Percentiles rank a stretch among this genome's conserved stretches.
Evolutionary conservation across 1,140 invertebrate species (phyloP).

Genomic region (Penaeus vannamei): DNA sequence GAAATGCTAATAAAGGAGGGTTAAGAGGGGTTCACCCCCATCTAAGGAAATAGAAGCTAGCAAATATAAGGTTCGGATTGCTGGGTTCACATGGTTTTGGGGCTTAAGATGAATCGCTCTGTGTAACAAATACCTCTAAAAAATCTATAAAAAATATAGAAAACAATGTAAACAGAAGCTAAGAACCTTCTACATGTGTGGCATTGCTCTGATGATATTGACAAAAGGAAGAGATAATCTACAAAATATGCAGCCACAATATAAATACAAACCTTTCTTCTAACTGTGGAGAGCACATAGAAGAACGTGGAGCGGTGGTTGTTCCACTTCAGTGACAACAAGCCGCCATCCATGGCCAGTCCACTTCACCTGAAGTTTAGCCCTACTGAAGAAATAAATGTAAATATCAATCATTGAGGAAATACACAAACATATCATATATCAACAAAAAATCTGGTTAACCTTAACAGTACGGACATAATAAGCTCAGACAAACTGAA

Average conservation of each 20-base stretch:
- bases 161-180: too few relatives aligned
- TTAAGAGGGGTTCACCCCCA: too few relatives aligned
- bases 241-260: not conserved
- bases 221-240: not conserved
- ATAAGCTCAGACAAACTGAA: too few relatives aligned
- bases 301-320: constrained; percentile 67
- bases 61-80: too few relatives aligned
- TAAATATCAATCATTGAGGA: not conserved
- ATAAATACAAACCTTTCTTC: constrained; percentile 57
- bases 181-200: not conserved
- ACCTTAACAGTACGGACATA: too few relatives aligned
- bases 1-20: too few relatives aligned
- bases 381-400: not conserved
- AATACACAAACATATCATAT: not conserved
- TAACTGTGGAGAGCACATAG: constrained; percentile 66
- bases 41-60: too few relatives aligned
- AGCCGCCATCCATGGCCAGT: constrained; percentile 59
- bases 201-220: too few relatives aligned
- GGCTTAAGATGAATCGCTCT: too few relatives aligned
- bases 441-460: not conserved
- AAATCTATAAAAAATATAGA: too few relatives aligned
- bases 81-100: too few relatives aligned
- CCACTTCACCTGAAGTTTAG: not conserved
- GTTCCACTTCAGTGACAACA: constrained; percentile 67
- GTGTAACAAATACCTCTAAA: too few relatives aligned